Conservation (phyloP, 2,888 invertebrate species). For the Sarcophaga carnaria region DNA sequence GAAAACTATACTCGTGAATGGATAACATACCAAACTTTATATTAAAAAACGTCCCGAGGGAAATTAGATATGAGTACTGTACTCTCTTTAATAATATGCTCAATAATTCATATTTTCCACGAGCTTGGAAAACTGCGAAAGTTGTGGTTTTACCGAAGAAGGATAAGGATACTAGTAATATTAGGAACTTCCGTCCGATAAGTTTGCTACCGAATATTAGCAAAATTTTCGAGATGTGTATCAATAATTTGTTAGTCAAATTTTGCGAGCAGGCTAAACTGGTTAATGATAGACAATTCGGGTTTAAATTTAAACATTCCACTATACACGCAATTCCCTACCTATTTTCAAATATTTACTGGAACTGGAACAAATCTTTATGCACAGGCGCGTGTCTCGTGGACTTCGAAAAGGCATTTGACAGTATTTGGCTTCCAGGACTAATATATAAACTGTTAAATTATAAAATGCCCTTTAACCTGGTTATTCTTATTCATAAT, state of each 20-base stretch:
- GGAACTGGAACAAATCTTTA: conserved; percentile 22
- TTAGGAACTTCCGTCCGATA: not conserved
- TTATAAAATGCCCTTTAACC: not conserved
- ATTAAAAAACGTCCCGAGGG: too few relatives aligned
- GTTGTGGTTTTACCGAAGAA: not conserved
- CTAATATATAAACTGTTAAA: conserved; percentile 12
- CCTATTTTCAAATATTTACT: conserved; percentile 9
- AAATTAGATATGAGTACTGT: too few relatives aligned
- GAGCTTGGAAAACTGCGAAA: too few relatives aligned
- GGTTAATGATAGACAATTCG: not conserved
- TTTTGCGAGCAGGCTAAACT: not conserved
- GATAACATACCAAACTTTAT: too few relatives aligned
- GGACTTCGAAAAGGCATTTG: not conserved
- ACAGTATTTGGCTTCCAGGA: conserved; percentile 17
- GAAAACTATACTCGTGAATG: too few relatives aligned
- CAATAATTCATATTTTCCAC: too few relatives aligned
- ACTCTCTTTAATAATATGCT: too few relatives aligned
- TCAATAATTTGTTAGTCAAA: not conserved
- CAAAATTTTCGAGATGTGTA: conserved; percentile 16
- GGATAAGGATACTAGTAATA: not conserved
- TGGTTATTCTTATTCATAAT: conserved; percentile 7
- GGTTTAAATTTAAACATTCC: conserved; percentile 13
- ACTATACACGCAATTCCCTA: conserved; percentile 11
- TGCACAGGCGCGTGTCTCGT: not conserved
- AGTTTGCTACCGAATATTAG: conserved; percentile 7